Conservation (phyloP, 2,113 vertebrate species). For the Syngnathus floridae region DNA sequence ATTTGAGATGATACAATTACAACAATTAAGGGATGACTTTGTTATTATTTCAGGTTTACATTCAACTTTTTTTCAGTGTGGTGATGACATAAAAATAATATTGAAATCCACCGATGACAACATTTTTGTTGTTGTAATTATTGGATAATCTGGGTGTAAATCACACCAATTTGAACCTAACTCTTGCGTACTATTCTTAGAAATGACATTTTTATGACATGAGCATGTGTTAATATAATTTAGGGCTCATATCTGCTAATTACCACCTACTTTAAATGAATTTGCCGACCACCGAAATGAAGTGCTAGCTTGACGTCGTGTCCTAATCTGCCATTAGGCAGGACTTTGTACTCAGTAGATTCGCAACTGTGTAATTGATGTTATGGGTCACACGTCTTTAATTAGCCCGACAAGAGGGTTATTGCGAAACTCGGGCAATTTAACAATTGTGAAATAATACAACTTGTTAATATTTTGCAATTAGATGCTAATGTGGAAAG, state of each 20-base stretch:
- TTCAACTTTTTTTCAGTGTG: too few species aligned
- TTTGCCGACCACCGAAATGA: neutral
- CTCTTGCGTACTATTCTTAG: neutral
- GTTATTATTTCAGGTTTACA: too few species aligned
- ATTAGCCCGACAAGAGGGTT: conserved; percentile 34
- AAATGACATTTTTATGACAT: neutral
- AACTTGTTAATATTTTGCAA: neutral
- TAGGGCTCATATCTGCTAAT: neutral
- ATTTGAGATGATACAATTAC: too few species aligned
- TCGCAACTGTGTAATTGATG: conserved; percentile 40
- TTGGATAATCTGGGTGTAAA: neutral
- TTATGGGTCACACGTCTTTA: conserved; percentile 50
- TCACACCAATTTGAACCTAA: neutral
- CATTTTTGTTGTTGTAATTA: too few species aligned
- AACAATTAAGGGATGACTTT: too few species aligned
- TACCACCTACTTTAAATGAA: conserved; percentile 2
- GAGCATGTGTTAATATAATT: neutral
- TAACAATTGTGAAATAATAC: neutral
- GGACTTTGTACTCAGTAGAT: conserved; percentile 22
- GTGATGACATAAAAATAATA: too few species aligned
- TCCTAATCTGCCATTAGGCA: conserved; percentile 32
- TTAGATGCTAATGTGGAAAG: neutral
- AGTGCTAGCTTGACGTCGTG: neutral
- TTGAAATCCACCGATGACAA: too few species aligned
- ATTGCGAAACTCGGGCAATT: conserved; percentile 3